Base-by-base conservation (phyloP, 2,113 vertebrate genomes). In the Corvus hawaiiensis region DNA sequence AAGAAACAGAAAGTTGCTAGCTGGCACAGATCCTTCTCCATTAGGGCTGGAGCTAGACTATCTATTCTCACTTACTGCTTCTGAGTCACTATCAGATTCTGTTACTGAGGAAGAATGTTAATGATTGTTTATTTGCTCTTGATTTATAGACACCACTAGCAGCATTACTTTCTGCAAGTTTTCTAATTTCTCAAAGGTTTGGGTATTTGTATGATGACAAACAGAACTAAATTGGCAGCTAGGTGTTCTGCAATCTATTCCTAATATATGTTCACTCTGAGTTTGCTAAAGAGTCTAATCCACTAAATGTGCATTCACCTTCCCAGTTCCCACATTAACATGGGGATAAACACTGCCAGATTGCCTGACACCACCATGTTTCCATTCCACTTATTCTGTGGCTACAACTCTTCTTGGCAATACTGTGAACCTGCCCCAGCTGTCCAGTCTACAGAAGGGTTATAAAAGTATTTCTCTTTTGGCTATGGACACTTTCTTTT, bases 61-160 rank as follows among this genome's bases (percentile, higher is more conserved):
- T 55, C 73, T 90, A 56, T 81, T 95, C 89, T 83, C 6, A 6
- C 49, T 82, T 82, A 79, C 23, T 91, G 49, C 71, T 76, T 85
- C 81, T 87, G 93, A 94, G 71, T 87, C 85, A 66, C 83, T 84
- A 86, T 76, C 68, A 86, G 75, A 86, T 88, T 90, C 71, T 83
- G 48, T 63, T 93, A 61, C 72, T 84, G 39, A 62, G 52, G 68
- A 86, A 95, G 72, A 96, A 94, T 94, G 84, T 88, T 93, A 90
- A 90, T 86, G 72, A 75, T 27, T 80, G 75, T 80, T 94, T 96
- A 76, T 93, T 91, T 93, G 72, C 63, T 64, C 39, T 66, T 80
- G 63, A 93, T 87, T 85, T 87, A 80, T 3, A 90, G 39, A 67
- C 55, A 74, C 19, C 33, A 48, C 52, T 79, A 44, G 24, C 32